A percentile compares a stretch with the other conserved stretches of the same genome.
Conservation (phyloP, 2,797 vertebrate species). For the Oreochromis mossambicus region DNA sequence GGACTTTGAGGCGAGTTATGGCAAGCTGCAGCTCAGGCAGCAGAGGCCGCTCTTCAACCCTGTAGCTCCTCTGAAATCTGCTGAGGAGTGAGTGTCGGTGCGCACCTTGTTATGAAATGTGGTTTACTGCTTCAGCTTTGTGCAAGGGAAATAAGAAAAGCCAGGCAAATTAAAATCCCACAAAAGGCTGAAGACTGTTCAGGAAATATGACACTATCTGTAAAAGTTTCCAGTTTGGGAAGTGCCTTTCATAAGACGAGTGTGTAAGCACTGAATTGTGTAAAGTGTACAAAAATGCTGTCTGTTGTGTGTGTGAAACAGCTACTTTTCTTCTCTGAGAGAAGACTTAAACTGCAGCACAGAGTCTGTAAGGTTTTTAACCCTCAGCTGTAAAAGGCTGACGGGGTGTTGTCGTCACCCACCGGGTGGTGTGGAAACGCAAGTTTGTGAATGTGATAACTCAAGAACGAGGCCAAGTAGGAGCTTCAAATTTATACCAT, state of each 20-base stretch:
- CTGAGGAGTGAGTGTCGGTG: constrained; percentile 68
- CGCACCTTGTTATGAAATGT: neutral
- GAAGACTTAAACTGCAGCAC: neutral
- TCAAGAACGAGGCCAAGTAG: neutral
- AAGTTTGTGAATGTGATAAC: neutral
- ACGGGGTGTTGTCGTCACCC: neutral
- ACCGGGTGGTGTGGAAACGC: neutral
- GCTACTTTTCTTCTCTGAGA: neutral
- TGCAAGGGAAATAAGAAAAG: neutral
- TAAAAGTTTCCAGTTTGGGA: neutral
- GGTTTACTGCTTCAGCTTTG: neutral
- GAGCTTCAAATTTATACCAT: neutral
- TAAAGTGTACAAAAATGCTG: neutral
- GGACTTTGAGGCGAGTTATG: constrained; percentile 83
- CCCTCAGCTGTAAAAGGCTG: neutral
- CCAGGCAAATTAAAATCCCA: neutral
- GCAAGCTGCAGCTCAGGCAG: constrained; percentile 77
- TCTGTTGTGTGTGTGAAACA: neutral
- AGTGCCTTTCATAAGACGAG: neutral
- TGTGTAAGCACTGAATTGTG: neutral
- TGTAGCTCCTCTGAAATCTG: constrained; percentile 74
- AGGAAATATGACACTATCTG: neutral
- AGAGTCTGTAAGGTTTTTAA: neutral
- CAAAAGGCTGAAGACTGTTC: neutral
- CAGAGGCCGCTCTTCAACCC: constrained; percentile 85